These are phyloP conservation scores for Trichomycterus rosablanca DNA, from an alignment of 2,113 vertebrate species.

Conservation along the genomic window DNA sequence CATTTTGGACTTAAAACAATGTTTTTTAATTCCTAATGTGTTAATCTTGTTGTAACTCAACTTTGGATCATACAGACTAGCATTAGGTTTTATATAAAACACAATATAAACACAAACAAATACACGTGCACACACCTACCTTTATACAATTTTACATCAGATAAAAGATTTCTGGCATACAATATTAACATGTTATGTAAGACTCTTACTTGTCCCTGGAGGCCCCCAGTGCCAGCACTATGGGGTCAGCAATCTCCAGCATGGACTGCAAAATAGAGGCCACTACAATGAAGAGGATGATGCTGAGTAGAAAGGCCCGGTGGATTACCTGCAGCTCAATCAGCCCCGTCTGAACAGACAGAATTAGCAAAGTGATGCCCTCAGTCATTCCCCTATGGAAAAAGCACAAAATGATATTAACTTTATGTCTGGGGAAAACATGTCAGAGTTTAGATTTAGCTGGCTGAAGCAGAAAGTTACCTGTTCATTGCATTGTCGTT, in stretches of 20 bases:
- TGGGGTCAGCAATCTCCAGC: slow-evolving; percentile 98
- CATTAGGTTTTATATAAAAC: no score
- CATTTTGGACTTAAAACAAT: no score
- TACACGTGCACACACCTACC: no score
- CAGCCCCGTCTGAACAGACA: slow-evolving; percentile 94
- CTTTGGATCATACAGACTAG: no score
- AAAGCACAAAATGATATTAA: not conserved
- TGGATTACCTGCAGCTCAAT: slow-evolving; percentile 97
- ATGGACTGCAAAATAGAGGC: slow-evolving; percentile 97
- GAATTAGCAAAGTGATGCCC: slow-evolving; percentile 88
- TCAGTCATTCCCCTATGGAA: slow-evolving; percentile 90
- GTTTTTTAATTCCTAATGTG: no score
- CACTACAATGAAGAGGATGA: slow-evolving; percentile 97
- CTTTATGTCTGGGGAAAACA: not conserved
- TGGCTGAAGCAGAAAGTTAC: slow-evolving; percentile 52
- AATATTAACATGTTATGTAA: no score
- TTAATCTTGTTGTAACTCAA: no score
- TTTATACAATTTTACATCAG: no score
- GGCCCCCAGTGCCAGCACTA: slow-evolving; percentile 91
- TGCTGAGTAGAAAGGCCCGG: slow-evolving; percentile 94
- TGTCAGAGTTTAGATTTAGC: not conserved
- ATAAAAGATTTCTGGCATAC: no score
- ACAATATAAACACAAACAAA: no score
- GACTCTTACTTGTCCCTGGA: slow-evolving; percentile 90
- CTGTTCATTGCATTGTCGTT: slow-evolving; percentile 97